Base-by-base conservation (phyloP, 1,140 invertebrate species). In the Drosophila fuyamai region DNA sequence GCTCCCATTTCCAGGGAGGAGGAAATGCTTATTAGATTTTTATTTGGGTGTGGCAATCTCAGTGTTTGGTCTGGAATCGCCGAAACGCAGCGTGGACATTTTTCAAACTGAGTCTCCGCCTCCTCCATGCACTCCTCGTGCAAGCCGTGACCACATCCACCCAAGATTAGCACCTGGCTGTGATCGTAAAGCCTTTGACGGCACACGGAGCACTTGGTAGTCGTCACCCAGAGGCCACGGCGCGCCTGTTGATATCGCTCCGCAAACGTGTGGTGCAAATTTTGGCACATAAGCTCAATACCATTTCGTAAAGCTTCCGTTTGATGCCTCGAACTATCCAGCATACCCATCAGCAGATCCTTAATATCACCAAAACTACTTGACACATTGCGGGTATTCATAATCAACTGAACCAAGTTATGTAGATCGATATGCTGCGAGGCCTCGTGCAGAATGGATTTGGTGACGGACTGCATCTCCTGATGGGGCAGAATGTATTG, bases 351-450 rank as follows among this genome's bases (percentile, higher is more conserved):
- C 6, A 94, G 71, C 51, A 94, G 82, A 47, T 90, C 84, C 73
- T 93, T 94, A 48, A 94, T 92, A 82, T 94, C 93, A 6, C 93
- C 93, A 72, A 94, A 94, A 71, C 91, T 93, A 46, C 93, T 93
- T 0, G 93, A 93, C 13, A 91, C 78, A 50, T 90, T 90, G 43
- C 75, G 80, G 12, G 79, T 92, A 27, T 92, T 88, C 88, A 92
- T 91, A 6, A 94, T 92, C 5, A 94, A 73, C 63, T 94, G 93
- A 13, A 94, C 84, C 13, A 94, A 78, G 71, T 94, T 93, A 10
- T 93, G 80, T 18, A 93, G 86, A 59, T 93, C 93, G 1, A 94
- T 93, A 79, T 94, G 93, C n/a, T 92, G 93, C n/a, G 93, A 93
- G 10, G 93, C 93, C 27, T 93, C 92, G 74, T 94, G 93, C 27